Base-by-base conservation (phyloP, 2,113 vertebrate genomes). In the Aspidoscelis tigris region DNA sequence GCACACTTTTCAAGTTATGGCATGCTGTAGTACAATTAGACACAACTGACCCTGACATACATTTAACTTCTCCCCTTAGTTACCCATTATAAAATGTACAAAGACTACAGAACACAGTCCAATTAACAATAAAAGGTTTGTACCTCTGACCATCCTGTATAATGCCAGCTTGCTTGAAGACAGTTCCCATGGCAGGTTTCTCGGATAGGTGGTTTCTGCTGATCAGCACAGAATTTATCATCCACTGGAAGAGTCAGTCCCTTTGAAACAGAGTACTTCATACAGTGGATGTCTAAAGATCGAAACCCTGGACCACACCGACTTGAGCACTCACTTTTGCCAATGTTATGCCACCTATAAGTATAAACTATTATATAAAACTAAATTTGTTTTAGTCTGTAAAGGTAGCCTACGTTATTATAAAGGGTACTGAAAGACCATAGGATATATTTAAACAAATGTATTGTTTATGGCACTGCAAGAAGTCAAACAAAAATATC, bases 141-240 rank as follows among this genome's bases (percentile, higher is more conserved):
- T 95, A 99, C 98, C 98, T 98, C 97, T 85, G 98, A 97, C 98
- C 98, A 99, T 81, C 97, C 96, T 7, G 97, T 97, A 93, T 98
- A 99, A 87, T 97, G 98, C 98, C 98, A 99, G 82, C 95, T 98
- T 91, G 96, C 94, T 33, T 97, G 94, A 80, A 96, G 94, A 88
- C 98, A 99, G 93, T 97, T 96, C 7, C 98, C 97, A 1, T 97
- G 97, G 89, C 98, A 99, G 47, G 93, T 72, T 88, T 99, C 98
- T 86, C 98, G 95, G 69, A 80, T 87, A 22, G 97, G 95, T 78
- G 98, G 98, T 86, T 98, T 99, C 65, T 88, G 81, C 2, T 97
- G 94, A 69, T 97, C 95, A 43, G 92, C 87, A 53, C 98, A 99
- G 88, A 94, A 91, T 24, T 91, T 93, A 85, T 96, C 93, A 77